Base-by-base conservation (phyloP, 2,797 vertebrate species). In the Denticeps clupeoides region DNA sequence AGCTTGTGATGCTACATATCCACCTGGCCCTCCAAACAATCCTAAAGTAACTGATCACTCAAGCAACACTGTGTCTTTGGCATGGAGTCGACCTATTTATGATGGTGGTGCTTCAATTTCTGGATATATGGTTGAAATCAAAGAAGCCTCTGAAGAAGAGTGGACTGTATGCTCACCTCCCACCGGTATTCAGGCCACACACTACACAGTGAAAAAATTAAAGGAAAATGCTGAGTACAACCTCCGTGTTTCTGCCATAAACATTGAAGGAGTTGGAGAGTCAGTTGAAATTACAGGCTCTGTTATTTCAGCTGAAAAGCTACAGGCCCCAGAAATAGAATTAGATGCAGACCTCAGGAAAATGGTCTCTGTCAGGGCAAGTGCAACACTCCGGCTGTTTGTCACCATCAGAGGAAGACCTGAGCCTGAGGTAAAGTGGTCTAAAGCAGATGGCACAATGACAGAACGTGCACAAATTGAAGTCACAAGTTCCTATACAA, bases 371-470 rank as follows among this genome's bases (percentile, higher is more conserved):
- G 75, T 99, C 43, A 85, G 86, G 59, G 87, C 90, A 22, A 88
- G 92, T 70, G 86, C 86, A 58, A 90, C 89, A 9, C 73, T 99
- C 53, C 84, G 85, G 54, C 76, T 99, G 18, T 86, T 85, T 74
- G 92, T 99, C 55, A 85, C 83, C 22, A 89, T 97, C 69, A 93
- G 77, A 82, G 95, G 95, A 62, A 86, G 85, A 49, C 95, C 95
- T 49, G 87, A 93, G 71, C 95, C 94, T 65, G 91, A 93, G 69
- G 87, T 96, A 42, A 96, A 87, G 68, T 99, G 95, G 94, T 87
- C 87, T 65, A 99, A 94, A 67, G 89, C 88, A 54, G 89, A 88
- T 54, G 86, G 87, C 33, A 51, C 57, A 40, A 73, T 99, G 50
- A 89, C 79, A 63, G 88, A 91, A 21, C 79, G 79, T 56, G 87